Evolutionary conservation across 2,888 invertebrate genomes (phyloP).

Genomic region (Poecilus cupreus): DNA sequence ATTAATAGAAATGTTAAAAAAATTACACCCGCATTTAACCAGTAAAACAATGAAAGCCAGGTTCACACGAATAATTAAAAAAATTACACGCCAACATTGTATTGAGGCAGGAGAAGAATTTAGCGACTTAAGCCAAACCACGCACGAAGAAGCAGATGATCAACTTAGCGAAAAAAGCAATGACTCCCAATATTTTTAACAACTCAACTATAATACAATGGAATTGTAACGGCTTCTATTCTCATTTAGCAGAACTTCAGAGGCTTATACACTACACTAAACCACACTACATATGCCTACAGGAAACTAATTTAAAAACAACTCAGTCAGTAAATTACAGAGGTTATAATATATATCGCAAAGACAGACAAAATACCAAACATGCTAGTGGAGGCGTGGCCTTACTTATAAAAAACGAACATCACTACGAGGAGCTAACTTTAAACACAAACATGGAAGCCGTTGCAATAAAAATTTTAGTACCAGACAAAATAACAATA

Average conservation of each 20-base stretch:
- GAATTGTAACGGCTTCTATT: constrained; percentile 16
- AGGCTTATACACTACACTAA: background rate
- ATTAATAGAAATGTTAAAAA: background rate
- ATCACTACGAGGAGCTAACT: constrained; percentile 51
- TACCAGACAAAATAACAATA: constrained; percentile 41
- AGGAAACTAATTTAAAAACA: constrained; percentile 11
- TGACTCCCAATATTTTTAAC: background rate
- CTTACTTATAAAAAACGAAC: constrained; percentile 56
- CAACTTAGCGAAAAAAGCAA: background rate
- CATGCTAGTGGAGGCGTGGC: constrained; percentile 62
- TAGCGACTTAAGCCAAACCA: background rate
- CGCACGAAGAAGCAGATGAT: background rate
- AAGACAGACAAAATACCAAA: background rate
- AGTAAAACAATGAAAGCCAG: background rate
- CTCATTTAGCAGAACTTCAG: background rate
- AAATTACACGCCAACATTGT: background rate
- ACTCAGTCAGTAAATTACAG: background rate
- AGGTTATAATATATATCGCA: background rate
- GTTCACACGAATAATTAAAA: background rate
- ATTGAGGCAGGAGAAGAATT: background rate
- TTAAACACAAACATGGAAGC: constrained; percentile 43
- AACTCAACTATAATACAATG: background rate
- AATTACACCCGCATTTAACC: background rate
- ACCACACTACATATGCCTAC: constrained; percentile 1
- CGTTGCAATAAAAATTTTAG: constrained; percentile 50